Percentiles rank a stretch among this genome's conserved stretches.
phyloP scores from a whole-genome alignment of 2,797 vertebrate species.

The Zenarchopterus dispar region DNA sequence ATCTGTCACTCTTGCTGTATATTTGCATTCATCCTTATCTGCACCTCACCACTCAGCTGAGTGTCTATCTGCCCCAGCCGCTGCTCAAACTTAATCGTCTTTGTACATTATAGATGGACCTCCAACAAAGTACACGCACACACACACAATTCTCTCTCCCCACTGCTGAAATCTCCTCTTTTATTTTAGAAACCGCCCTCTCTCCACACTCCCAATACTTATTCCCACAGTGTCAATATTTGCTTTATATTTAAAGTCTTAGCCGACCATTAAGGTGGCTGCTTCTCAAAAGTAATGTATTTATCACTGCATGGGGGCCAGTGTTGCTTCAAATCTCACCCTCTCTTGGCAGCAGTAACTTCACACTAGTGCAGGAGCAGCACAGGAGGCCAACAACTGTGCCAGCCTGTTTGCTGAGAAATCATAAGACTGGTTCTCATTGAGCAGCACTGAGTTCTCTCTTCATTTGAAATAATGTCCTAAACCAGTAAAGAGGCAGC shows the following conservation, averaged over 20 bases:
- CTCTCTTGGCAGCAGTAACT: constrained; percentile 37
- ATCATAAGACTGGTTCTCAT: too few relatives aligned
- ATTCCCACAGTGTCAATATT: constrained; percentile 51
- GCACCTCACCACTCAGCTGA: constrained; percentile 78
- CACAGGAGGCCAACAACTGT: constrained; percentile 14
- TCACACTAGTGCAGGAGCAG: constrained; percentile 9
- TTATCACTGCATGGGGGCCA: constrained; percentile 32
- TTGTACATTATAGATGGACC: constrained; percentile 83
- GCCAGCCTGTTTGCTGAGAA: too few relatives aligned
- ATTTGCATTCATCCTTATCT: constrained; percentile 88
- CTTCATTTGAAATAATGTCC: too few relatives aligned
- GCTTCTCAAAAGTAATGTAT: constrained; percentile 52
- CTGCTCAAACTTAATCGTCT: constrained; percentile 80
- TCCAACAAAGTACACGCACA: constrained; percentile 52
- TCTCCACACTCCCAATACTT: constrained; percentile 34
- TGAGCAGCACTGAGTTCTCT: too few relatives aligned
- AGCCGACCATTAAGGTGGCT: constrained; percentile 38
- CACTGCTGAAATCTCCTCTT: constrained; percentile 13
- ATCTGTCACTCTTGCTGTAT: constrained; percentile 84
- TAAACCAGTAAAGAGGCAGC: too few relatives aligned
- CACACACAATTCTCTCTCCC: constrained; percentile 6
- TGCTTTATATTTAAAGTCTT: constrained; percentile 46
- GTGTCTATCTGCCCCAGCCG: constrained; percentile 71
- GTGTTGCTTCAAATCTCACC: constrained; percentile 32
- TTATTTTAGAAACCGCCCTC: constrained; percentile 24